Percentiles rank a stretch among this genome's conserved stretches.
Evolutionary conservation across 2,888 invertebrate species (phyloP).

Genomic region (Capitulum mitella): DNA sequence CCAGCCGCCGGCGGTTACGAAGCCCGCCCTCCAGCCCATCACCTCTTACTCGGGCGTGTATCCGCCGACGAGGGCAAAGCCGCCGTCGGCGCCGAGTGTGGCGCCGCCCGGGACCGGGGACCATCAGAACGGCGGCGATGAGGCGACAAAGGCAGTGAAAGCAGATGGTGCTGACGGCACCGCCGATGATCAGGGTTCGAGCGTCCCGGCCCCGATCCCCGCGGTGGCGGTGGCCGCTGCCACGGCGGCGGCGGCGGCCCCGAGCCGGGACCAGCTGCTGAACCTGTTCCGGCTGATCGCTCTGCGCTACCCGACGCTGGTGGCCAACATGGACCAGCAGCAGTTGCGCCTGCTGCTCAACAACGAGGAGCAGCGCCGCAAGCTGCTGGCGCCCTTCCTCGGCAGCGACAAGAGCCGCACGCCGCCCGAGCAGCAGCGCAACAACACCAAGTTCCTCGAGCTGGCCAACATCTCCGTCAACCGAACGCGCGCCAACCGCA

Average conservation of each 20-base stretch:
- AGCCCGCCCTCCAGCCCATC: background rate
- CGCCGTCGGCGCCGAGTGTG: background rate
- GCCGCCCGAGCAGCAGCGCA: background rate
- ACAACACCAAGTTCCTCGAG: constrained; percentile 21
- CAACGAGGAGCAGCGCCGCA: background rate
- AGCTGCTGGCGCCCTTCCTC: background rate
- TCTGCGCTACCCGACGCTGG: constrained; percentile 12
- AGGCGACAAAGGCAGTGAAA: no score
- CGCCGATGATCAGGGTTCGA: no score
- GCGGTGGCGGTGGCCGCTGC: no score
- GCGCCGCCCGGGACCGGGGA: no score
- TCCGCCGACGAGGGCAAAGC: background rate
- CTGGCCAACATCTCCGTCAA: background rate
- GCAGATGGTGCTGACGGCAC: no score
- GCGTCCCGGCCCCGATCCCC: no score
- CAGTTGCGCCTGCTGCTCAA: constrained; percentile 1
- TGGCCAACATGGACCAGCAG: constrained; percentile 17
- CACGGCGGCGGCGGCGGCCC: background rate
- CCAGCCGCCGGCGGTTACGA: background rate
- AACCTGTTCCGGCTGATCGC: constrained; percentile 14
- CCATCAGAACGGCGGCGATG: no score
- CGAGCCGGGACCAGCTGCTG: constrained; percentile 1
- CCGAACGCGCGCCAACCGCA: background rate
- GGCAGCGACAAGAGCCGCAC: background rate
- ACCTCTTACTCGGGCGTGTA: constrained; percentile 1